Evolutionary conservation across 2,888 invertebrate genomes (phyloP).

Genomic region (Cancer borealis): DNA sequence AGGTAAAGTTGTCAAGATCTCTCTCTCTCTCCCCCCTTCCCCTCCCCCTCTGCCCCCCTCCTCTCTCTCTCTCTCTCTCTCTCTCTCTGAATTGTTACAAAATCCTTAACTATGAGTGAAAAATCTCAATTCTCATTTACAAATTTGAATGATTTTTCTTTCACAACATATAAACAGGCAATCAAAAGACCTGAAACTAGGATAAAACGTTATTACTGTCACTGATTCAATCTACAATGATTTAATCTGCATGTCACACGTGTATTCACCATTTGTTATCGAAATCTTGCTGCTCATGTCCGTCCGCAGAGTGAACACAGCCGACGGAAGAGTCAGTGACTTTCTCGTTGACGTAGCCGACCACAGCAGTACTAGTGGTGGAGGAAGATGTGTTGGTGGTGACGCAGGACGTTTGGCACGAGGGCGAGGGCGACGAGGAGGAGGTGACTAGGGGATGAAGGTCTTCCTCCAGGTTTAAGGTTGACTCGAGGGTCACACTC

Average conservation of each 20-base stretch:
- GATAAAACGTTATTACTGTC: not conserved
- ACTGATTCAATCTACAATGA: not conserved
- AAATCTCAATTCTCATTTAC: not conserved
- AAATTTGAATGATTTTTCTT: not conserved
- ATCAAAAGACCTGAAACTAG: not conserved
- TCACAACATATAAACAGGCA: not conserved
- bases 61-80: too few species aligned
- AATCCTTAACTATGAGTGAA: too few species aligned
- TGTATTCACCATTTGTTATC: constrained; percentile 67
- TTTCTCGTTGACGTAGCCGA: constrained; percentile 75
- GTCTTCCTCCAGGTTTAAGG: constrained; percentile 72
- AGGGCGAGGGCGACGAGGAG: constrained; percentile 63
- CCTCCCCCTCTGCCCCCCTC: too few species aligned
- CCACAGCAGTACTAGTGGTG: constrained; percentile 66
- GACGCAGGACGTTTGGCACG: constrained; percentile 50
- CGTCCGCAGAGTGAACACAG: constrained; percentile 61
- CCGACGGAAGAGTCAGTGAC: constrained; percentile 55
- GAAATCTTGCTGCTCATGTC: constrained; percentile 54
- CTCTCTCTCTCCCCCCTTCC: not conserved
- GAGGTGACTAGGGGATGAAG: constrained; percentile 70
- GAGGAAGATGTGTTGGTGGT: constrained; percentile 69
- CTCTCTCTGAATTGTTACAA: too few species aligned
- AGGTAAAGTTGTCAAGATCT: not conserved
- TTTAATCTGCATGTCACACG: not conserved
- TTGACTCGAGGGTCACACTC: constrained; percentile 72